phyloP scores from a whole-genome alignment of 2,888 invertebrate genomes.

The Platycheirus rosarum region DNA sequence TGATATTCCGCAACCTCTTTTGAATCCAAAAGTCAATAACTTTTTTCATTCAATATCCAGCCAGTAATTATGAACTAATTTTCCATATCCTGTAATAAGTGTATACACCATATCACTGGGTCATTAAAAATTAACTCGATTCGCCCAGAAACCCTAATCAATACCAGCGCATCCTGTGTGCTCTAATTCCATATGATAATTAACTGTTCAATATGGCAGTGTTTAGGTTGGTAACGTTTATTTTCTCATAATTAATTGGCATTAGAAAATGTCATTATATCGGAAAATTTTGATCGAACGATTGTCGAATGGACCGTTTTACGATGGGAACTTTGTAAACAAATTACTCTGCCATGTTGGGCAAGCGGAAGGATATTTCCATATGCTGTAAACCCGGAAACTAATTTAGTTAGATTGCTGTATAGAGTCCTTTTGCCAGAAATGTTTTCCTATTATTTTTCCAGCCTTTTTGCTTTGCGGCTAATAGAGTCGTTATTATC shows the following conservation, averaged over 20 bases:
- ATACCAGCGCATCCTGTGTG: constrained; percentile 20
- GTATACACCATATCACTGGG: constrained; percentile 15
- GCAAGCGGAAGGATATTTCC: not conserved
- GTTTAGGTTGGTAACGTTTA: constrained; percentile 11
- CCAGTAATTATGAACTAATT: constrained; percentile 2
- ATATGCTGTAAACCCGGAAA: constrained; percentile 11
- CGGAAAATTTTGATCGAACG: constrained; percentile 56
- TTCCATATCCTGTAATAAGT: constrained; percentile 13
- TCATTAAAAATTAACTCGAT: constrained; percentile 61
- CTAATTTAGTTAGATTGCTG: constrained; percentile 49
- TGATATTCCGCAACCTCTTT: no score
- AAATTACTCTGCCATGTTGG: not conserved
- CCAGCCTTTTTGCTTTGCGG: not conserved
- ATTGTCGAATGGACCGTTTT: not conserved
- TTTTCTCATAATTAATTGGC: constrained; percentile 71
- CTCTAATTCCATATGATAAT: no score
- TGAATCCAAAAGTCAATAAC: not conserved
- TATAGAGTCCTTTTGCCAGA: not conserved
- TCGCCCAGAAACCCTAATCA: constrained; percentile 44
- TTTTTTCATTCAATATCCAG: not conserved
- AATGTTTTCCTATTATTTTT: constrained; percentile 4
- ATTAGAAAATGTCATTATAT: constrained; percentile 68
- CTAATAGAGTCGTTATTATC: not conserved
- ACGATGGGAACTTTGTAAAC: constrained; percentile 14
- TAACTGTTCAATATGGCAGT: constrained; percentile 24